Evolutionary conservation across 2,888 invertebrate genomes (phyloP), one percentile per base, ranked within the genome.

Genomic region (Dione juno): DNA sequence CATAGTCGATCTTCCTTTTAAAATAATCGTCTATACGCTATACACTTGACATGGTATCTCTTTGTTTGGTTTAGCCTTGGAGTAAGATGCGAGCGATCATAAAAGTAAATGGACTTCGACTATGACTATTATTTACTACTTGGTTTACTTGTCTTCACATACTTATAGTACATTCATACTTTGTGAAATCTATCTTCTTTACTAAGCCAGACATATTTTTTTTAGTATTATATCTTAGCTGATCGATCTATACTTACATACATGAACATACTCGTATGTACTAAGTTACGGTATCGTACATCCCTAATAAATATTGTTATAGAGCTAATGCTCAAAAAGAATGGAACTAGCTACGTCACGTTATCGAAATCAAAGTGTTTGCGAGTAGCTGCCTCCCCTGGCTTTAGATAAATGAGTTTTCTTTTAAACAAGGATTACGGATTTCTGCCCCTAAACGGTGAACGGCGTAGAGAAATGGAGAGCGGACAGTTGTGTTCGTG

Each of bases 361-460:
- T 54, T 64, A 63, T 63, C 53, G 28, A 48, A 54, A 68, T 68
- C 68, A 63, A 61, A 64, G 52, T 57, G 53, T 16, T 21, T 16
- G n/a, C 43, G 19, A 16, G 54, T 11, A 37, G 28, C 50, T n/a
- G 61, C 57, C 61, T 66, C 53, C 28, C 66, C 43, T 40, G 54
- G 52, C 53, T 67, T 75, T 66, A 74, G 84, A 86, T 85, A 84
- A 88, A 87, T 82, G 86, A 82, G 77, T 82, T 81, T 84, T 84
- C 85, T 87, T 88, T 87, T 79, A 81, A 85, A 84, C 80, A 80
- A 73, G 84, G 86, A 85, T 87, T 82, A 85, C 73, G 78, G 67
- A 64, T 59, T 66, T 69, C 35, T 64, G 70, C 61, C 67, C 77
- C 73, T 74, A 70, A 64, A 48, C 53, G 53, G 70, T 67, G 69